Evolutionary conservation across 1,140 invertebrate species (phyloP), one percentile per base, ranked within the genome.

Genomic region (Neodiprion lecontei): DNA sequence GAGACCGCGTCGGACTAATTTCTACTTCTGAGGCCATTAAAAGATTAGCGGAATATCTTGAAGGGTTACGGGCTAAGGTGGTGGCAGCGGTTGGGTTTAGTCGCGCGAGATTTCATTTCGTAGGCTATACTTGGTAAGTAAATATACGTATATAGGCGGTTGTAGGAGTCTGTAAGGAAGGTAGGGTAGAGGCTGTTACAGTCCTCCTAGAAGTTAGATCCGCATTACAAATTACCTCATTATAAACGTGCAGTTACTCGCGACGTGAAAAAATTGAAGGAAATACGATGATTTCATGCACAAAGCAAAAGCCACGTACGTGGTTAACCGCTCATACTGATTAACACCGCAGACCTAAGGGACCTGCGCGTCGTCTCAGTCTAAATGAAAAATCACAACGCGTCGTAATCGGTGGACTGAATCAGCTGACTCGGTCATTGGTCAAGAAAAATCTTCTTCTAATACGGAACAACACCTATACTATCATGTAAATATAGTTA

Each of bases 41-140:
- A 69, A 69, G 67, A 69, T 69, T 69, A 69, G 67, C 21, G 23
- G 17, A 69, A 47, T 69, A 69, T 69, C 67, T 69, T 69, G 67
- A 69, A 69, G 67, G 67, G 67, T 69, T 69, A 69, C 17, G 67
- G 17, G 21, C 53, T 61, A 17, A 61, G 53, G 53, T 61, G 11
- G 53, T 61, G 11, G 53, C 53, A 69, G 40, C 17, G 21, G 67
- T 23, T 11, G 67, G 21, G 40, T 47, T 47, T 47, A 69, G 67
- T 47, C 40, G 67, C 67, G 67, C 11, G 67, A 69, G 67, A 69
- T 69, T 69, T 69, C 67, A 47, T 69, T 61, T 61, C 53, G 40
- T 69, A 69, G 67, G 67, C 23, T 69, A 69, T 69, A 69, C 67
- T 23, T 69, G 67, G 67, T 47, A 23, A 23, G 40, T 69, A 69